phyloP scores from a whole-genome alignment of 2,888 invertebrate genomes.

The Heliconius charithonia region DNA sequence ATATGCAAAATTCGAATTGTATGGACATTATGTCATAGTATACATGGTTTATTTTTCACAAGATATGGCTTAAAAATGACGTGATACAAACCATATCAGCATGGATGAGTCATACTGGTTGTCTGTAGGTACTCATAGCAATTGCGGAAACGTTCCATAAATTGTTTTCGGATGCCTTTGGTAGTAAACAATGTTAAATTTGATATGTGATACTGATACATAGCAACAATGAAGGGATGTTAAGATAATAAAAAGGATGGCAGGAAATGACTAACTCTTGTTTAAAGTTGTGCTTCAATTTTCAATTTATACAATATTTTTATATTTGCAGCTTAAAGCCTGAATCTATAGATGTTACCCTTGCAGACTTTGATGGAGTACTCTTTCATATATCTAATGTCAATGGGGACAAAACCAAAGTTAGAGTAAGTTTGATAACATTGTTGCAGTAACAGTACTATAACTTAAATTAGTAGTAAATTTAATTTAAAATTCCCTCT shows the following conservation, averaged over 20 bases:
- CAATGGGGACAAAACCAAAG: constrained; percentile 97
- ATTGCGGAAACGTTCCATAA: constrained; percentile 74
- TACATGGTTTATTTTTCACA: constrained; percentile 55
- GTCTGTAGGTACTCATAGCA: constrained; percentile 68
- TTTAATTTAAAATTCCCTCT: not conserved
- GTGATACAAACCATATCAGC: constrained; percentile 73
- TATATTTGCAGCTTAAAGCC: constrained; percentile 91
- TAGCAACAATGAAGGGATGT: constrained; percentile 45
- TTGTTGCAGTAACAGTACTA: not conserved
- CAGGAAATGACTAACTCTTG: constrained; percentile 58
- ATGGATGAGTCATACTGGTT: constrained; percentile 75
- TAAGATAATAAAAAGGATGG: constrained; percentile 44
- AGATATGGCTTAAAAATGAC: constrained; percentile 63
- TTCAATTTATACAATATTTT: constrained; percentile 1
- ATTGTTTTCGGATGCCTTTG: constrained; percentile 71
- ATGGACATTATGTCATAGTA: constrained; percentile 46
- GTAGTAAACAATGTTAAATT: constrained; percentile 67
- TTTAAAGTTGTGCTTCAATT: constrained; percentile 31
- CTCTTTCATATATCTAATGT: constrained; percentile 99
- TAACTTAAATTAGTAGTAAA: not conserved
- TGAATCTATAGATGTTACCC: constrained; percentile 96
- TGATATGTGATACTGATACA: constrained; percentile 48
- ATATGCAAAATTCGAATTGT: constrained; percentile 48
- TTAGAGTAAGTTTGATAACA: constrained; percentile 89
- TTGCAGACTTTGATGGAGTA: constrained; percentile 99